These are phyloP conservation scores for Lagenorhynchus albirostris DNA, from an alignment of 2,113 vertebrate genomes.

Conservation along the genomic window DNA sequence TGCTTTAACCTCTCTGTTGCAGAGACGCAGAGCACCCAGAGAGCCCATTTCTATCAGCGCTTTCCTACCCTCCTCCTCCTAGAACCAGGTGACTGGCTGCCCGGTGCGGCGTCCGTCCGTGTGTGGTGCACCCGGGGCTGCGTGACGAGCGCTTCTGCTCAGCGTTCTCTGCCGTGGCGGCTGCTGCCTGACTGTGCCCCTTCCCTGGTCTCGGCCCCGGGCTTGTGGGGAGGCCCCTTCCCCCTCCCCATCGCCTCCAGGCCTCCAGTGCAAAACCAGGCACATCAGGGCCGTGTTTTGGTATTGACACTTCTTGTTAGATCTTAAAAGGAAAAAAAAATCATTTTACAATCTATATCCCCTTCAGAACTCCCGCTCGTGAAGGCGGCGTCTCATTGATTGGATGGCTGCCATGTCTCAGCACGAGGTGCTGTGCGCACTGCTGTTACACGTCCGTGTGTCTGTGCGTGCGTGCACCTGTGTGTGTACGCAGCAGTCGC, in stretches of 20 bases:
- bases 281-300: not conserved
- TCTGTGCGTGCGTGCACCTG: not conserved
- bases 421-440: not conserved
- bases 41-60: slow-evolving; percentile 95
- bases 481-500: not conserved
- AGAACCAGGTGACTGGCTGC: slow-evolving; percentile 92
- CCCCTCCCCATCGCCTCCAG: not conserved
- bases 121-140: slow-evolving; percentile 77
- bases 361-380: not conserved
- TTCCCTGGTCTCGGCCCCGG: not conserved
- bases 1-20: slow-evolving; percentile 87
- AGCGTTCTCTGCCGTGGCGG: slow-evolving; percentile 62
- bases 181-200: slow-evolving; percentile 74
- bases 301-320: not conserved
- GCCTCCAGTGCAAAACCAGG: not conserved
- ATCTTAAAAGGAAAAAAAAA: not conserved
- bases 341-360: accelerated
- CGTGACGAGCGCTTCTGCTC: slow-evolving; percentile 71
- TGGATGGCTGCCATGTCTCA: not conserved
- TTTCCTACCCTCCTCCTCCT: slow-evolving; percentile 88
- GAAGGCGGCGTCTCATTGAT: not conserved
- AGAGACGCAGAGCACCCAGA: slow-evolving; percentile 95
- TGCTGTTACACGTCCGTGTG: not conserved
- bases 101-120: slow-evolving; percentile 70
- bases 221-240: not conserved